Conservation (phyloP, 2,888 invertebrate genomes). For the Myathropa florea region DNA sequence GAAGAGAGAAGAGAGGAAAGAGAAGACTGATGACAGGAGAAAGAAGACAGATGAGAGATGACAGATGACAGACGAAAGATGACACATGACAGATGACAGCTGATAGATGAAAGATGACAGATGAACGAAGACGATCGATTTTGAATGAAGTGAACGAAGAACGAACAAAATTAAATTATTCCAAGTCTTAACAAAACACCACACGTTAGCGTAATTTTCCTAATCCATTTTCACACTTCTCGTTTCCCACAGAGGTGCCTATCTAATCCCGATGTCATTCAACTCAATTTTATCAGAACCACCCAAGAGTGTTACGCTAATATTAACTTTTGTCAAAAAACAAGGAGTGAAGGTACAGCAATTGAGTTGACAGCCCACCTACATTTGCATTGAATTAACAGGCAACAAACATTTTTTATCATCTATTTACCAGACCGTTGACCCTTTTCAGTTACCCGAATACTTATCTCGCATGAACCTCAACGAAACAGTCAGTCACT, state of each 20-base stretch:
- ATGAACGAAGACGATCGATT: no score
- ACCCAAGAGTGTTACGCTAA: background rate
- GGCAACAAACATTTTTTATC: conserved; percentile 12
- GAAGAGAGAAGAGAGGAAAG: no score
- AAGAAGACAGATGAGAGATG: no score
- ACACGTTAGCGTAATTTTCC: no score
- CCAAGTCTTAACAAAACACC: background rate
- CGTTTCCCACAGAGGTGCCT: background rate
- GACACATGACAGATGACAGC: no score
- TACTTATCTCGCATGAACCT: background rate
- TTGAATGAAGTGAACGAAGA: no score
- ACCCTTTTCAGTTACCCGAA: conserved; percentile 9
- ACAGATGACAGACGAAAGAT: no score
- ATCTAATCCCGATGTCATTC: background rate
- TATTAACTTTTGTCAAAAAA: background rate
- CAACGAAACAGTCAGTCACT: background rate
- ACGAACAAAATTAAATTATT: no score
- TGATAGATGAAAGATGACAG: no score
- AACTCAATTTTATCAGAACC: background rate
- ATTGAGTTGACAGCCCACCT: background rate
- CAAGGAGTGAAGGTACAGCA: background rate
- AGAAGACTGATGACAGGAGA: no score
- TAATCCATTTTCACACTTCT: background rate
- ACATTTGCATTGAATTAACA: conserved; percentile 11
- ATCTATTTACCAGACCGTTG: conserved; percentile 26